These are phyloP conservation scores for Myxocyprinus asiaticus DNA, from an alignment of 2,113 vertebrate genomes.

Conservation along the genomic window DNA sequence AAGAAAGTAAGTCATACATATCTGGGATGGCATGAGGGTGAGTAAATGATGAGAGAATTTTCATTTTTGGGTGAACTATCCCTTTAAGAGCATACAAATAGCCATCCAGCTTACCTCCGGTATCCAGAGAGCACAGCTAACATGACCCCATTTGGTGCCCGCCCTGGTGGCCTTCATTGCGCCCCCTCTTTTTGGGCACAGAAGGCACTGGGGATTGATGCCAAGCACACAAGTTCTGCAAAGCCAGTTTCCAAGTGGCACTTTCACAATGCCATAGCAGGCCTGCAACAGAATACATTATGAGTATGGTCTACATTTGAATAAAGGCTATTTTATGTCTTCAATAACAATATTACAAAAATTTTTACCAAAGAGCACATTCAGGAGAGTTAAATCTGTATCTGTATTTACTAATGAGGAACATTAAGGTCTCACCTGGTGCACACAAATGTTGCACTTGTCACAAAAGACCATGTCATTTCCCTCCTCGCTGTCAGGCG, in stretches of 20 bases:
- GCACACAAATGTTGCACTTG: conserved; percentile 97
- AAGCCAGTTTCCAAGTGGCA: conserved; percentile 97
- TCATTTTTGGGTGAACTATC: too few relatives aligned
- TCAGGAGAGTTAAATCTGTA: too few relatives aligned
- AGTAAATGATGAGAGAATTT: too few relatives aligned
- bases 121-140: conserved; percentile 98
- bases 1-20: too few relatives aligned
- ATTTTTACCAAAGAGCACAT: too few relatives aligned
- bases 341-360: too few relatives aligned
- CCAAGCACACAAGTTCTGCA: conserved; percentile 93
- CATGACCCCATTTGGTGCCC: conserved; percentile 95
- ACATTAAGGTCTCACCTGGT: conserved; percentile 81
- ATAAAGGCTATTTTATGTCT: too few relatives aligned
- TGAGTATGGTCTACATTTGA: neutral
- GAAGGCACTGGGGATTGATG: conserved; percentile 89
- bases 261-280: conserved; percentile 96
- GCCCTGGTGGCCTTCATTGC: conserved; percentile 96
- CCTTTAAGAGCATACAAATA: too few relatives aligned
- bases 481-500: conserved; percentile 95
- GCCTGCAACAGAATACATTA: conserved; percentile 73
- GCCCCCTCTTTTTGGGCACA: conserved; percentile 94
- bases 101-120: conserved; percentile 84
- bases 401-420: too few relatives aligned
- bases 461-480: conserved; percentile 99
- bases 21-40: too few relatives aligned